phyloP scores from a whole-genome alignment of 2,888 invertebrate genomes.

The Rhaphigaster nebulosa region DNA sequence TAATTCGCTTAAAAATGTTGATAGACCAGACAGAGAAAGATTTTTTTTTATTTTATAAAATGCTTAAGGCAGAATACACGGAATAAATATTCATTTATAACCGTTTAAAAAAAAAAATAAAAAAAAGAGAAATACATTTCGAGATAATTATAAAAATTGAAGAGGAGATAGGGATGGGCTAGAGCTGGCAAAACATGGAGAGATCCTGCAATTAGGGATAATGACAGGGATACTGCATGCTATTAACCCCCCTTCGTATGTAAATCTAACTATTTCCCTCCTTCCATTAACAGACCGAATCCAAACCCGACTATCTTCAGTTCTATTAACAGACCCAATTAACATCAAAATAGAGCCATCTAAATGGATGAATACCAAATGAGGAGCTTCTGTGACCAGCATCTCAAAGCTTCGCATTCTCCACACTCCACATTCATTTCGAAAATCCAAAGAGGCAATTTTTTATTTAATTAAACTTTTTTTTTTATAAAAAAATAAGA shows the following conservation, averaged over 20 bases:
- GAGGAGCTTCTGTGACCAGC: not conserved
- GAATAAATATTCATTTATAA: not conserved
- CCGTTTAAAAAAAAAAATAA: conserved; percentile 8
- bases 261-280: not conserved
- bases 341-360: not conserved
- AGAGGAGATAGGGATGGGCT: not conserved
- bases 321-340: not conserved
- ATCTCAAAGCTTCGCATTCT: not conserved
- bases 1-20: not conserved
- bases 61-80: not conserved
- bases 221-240: not conserved
- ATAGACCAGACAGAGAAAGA: not conserved
- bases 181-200: conserved; percentile 17
- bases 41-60: not conserved
- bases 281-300: not conserved
- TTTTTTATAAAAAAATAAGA: too few relatives aligned
- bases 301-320: not conserved
- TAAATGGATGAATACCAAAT: not conserved
- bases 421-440: too few relatives aligned
- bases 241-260: not conserved
- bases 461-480: too few relatives aligned
- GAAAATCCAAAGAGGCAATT: too few relatives aligned
- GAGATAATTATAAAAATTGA: conserved; percentile 11
- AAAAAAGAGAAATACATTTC: not conserved
- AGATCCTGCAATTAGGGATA: not conserved